phyloP scores from a whole-genome alignment of 2,797 vertebrate genomes.

The Halcyon chelicuti region DNA sequence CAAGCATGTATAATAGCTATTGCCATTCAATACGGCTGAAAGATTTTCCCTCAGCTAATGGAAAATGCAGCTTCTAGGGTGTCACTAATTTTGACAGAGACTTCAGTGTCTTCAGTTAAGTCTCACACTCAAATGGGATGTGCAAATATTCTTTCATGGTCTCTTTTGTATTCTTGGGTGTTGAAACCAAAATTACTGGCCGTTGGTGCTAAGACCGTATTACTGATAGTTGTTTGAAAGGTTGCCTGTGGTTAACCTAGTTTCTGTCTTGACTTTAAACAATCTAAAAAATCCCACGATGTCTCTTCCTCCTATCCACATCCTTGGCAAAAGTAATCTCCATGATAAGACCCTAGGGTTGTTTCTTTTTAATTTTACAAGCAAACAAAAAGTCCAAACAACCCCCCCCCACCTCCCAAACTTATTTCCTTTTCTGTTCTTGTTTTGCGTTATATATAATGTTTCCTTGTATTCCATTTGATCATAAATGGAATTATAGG shows the following conservation, averaged over 20 bases:
- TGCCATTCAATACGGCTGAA: constrained; percentile 56
- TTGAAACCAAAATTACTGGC: not conserved
- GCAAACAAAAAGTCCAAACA: not conserved
- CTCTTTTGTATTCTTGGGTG: constrained; percentile 12
- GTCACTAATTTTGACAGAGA: constrained; percentile 64
- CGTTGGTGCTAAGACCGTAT: not conserved
- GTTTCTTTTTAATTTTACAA: not conserved
- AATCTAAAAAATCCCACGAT: not conserved
- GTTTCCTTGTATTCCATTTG: not conserved
- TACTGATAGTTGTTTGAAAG: not conserved
- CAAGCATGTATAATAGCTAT: constrained; percentile 66
- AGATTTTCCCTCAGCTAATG: constrained; percentile 57
- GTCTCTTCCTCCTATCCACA: not conserved
- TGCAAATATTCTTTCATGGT: constrained; percentile 4
- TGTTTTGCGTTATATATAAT: not conserved
- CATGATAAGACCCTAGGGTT: not conserved
- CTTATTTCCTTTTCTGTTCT: not conserved
- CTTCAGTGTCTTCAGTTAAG: constrained; percentile 31
- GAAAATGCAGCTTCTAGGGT: constrained; percentile 44
- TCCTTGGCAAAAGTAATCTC: not conserved
- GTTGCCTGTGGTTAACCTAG: not conserved
- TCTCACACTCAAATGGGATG: constrained; percentile 17
- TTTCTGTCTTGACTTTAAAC: not conserved
- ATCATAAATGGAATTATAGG: not conserved
- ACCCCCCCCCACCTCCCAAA: too few species aligned